A percentile compares a stretch with the other conserved stretches of the same genome.
These are phyloP conservation scores for Phalacrocorax carbo DNA, from an alignment of 2,113 vertebrate genomes.

Conservation along the genomic window DNA sequence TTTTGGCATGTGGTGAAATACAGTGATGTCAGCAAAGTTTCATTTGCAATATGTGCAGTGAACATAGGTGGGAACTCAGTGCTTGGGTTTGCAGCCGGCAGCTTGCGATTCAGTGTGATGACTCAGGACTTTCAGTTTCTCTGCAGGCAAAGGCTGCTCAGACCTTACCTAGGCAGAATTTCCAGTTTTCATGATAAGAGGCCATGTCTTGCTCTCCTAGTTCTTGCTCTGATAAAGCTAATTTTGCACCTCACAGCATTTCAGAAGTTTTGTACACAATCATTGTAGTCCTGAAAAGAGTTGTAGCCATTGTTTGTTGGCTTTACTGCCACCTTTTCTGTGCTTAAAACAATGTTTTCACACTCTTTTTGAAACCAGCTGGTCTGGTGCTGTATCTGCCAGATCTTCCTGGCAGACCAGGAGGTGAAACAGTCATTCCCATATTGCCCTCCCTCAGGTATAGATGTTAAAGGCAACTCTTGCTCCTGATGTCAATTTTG, in stretches of 20 bases:
- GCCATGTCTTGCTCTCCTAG: background rate
- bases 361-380: background rate
- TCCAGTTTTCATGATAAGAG: background rate
- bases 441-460: background rate
- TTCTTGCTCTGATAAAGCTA: background rate
- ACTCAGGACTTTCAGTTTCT: conserved; percentile 41
- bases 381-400: background rate
- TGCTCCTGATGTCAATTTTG: background rate
- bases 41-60: background rate
- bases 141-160: conserved; percentile 27
- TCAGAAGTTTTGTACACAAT: background rate
- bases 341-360: background rate
- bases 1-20: background rate
- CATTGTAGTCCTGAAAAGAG: background rate
- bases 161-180: background rate
- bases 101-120: background rate
- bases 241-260: background rate
- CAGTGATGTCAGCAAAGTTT: background rate
- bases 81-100: background rate
- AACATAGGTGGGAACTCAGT: background rate
- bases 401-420: background rate
- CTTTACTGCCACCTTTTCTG: background rate
- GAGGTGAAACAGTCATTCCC: background rate
- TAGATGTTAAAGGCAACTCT: background rate
- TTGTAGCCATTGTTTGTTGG: background rate